These are phyloP conservation scores for Ondatra zibethicus DNA, from an alignment of 2,113 vertebrate species.

Conservation along the genomic window DNA sequence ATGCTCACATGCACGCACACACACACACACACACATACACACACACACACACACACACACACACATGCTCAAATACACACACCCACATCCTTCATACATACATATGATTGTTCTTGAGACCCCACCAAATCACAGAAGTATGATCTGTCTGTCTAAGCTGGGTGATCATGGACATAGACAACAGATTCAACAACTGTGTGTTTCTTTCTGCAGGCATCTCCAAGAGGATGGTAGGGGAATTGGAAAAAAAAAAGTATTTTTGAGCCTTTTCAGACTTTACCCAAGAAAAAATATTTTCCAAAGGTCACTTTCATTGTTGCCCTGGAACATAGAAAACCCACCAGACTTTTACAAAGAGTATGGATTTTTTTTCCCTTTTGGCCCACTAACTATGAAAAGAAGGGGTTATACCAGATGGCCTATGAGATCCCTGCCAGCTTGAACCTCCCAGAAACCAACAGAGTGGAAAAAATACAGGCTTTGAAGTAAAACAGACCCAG, in stretches of 20 bases:
- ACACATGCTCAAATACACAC: not conserved
- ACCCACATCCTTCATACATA: not conserved
- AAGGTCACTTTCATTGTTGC: conserved; percentile 12
- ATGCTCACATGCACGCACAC: not conserved
- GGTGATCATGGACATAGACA: accelerated
- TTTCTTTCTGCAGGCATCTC: not conserved
- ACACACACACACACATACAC: not conserved
- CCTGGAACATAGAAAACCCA: not conserved
- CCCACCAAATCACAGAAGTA: not conserved
- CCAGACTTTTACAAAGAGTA: conserved; percentile 47
- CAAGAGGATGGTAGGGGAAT: not conserved
- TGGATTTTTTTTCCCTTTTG: conserved; percentile 49
- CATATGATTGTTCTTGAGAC: not conserved
- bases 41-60: not conserved
- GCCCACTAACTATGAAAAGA: conserved; percentile 20
- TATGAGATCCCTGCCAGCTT: conserved; percentile 54
- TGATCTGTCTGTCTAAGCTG: not conserved
- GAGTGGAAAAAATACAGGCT: conserved; percentile 43
- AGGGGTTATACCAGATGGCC: conserved; percentile 56
- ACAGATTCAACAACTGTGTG: not conserved
- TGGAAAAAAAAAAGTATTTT: not conserved
- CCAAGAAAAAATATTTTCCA: conserved; percentile 37
- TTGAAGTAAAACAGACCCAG: conserved; percentile 53
- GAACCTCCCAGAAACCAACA: conserved; percentile 36
- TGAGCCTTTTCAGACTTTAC: not conserved